These are phyloP conservation scores for Rhysida immarginata DNA, from an alignment of 1,140 invertebrate genomes.

Conservation along the genomic window DNA sequence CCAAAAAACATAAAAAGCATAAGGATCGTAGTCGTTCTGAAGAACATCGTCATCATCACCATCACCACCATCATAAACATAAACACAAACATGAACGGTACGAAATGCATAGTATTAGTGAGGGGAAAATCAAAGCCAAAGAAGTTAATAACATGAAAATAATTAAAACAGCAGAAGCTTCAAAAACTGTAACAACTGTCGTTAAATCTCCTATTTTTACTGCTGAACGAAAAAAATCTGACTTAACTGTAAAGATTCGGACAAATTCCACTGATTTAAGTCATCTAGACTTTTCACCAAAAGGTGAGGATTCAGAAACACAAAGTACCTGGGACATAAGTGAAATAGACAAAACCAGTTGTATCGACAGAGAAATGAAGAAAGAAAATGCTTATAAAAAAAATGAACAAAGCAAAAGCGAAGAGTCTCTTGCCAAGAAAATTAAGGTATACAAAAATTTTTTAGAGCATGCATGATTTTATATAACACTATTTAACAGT, in stretches of 20 bases:
- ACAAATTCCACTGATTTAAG: neutral
- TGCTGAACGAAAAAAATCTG: slow-evolving; percentile 8
- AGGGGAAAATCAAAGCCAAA: too few relatives aligned
- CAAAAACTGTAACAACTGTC: slow-evolving; percentile 2
- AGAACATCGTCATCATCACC: slow-evolving; percentile 55
- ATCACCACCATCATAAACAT: slow-evolving; percentile 53
- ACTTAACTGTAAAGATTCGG: slow-evolving; percentile 15
- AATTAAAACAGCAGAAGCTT: neutral
- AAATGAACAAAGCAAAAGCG: too few relatives aligned
- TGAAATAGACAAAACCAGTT: too few relatives aligned
- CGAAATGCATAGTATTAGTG: slow-evolving; percentile 6
- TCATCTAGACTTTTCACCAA: neutral
- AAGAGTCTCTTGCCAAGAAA: too few relatives aligned
- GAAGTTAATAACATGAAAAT: too few relatives aligned
- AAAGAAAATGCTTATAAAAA: too few relatives aligned
- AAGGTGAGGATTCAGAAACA: neutral
- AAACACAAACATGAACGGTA: slow-evolving; percentile 21
- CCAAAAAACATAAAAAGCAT: slow-evolving; percentile 44
- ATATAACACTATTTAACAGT: too few relatives aligned
- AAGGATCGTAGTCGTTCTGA: slow-evolving; percentile 29
- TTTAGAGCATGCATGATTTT: too few relatives aligned
- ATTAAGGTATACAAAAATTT: too few relatives aligned
- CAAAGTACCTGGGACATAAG: neutral
- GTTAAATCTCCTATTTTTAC: slow-evolving; percentile 5
- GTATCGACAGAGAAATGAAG: too few relatives aligned